These are phyloP conservation scores for Plutella xylostella DNA, from an alignment of 2,888 invertebrate species.

Conservation along the genomic window DNA sequence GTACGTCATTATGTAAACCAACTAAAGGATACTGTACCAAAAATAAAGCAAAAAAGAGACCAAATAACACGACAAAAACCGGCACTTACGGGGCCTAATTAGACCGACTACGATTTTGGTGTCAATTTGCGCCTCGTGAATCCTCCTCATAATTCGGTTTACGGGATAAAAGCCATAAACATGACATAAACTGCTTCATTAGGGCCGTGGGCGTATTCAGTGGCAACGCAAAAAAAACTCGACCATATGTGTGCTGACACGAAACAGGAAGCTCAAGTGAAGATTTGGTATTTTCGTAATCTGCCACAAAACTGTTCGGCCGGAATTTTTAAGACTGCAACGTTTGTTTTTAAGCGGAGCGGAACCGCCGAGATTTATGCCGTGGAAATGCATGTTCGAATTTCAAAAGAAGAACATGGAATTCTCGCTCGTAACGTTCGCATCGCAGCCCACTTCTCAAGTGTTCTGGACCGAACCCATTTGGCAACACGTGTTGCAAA, in stretches of 20 bases:
- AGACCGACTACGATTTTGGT: slow-evolving; percentile 42
- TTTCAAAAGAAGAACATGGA: no score
- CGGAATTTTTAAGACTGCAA: no score
- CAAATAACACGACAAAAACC: background rate
- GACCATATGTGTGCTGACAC: slow-evolving; percentile 31
- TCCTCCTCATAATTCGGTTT: slow-evolving; percentile 57
- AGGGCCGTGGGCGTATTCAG: slow-evolving; percentile 50
- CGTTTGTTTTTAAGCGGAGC: no score
- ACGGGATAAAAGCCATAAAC: slow-evolving; percentile 64
- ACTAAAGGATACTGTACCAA: background rate
- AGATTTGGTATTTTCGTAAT: no score
- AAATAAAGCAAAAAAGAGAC: background rate
- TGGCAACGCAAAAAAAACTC: slow-evolving; percentile 43
- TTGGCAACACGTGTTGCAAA: slow-evolving; percentile 65
- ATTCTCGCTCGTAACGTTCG: no score
- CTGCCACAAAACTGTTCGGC: no score
- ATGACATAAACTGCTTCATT: slow-evolving; percentile 67
- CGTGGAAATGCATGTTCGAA: no score
- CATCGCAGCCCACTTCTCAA: no score
- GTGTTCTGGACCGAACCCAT: slow-evolving; percentile 40
- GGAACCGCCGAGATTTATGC: no score
- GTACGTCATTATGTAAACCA: background rate
- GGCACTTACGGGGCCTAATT: slow-evolving; percentile 31
- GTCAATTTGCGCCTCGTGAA: slow-evolving; percentile 65
- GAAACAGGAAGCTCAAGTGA: no score